Base-by-base conservation (phyloP, 2,797 vertebrate species). In the Hydrolagus colliei region DNA sequence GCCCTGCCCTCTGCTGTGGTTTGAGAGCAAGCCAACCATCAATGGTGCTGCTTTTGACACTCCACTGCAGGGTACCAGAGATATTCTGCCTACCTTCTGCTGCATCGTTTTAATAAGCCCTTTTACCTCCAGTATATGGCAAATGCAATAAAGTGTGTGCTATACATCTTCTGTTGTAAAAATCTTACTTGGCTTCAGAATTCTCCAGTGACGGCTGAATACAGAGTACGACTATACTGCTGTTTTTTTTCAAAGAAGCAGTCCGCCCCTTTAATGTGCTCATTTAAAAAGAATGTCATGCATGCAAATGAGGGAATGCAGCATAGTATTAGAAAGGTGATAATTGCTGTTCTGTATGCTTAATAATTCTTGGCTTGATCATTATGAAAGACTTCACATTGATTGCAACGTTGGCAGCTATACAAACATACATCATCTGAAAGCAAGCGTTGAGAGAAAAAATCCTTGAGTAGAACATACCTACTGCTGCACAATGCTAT, bases 1-100 rank as follows among this genome's bases (percentile, higher is more conserved):
- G 86, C 87, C 85, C 71, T 88, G 27, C 77, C 88, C 78, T 87
- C 80, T 88, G 22, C 85, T 87, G 80, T 72, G 35, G 59, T 62
- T 63, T 72, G 18, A 78, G 80, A 85, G 32, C 76, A 86, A 87
- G 61, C 87, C 71, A 86, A 73, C 79, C 63, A n/a, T 74, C 86
- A 86, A 85, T 86, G 72, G 14, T 88, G 85, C 76, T 86, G 9
- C 68, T 63, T 32, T 88, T 65, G 72, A 86, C 61, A 86, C 72
- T 84, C 87, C 82, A 85, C 73, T 78, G 73, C 87, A 87, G 62
- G 86, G 59, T 65, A 76, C 41, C 16, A 86, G 77, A 86, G 27
- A 67, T 84, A 63, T 35, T 84, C 41, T 41, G 32, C 71, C 79
- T 67, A 71, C 22, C 62, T 80, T 65, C 32, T 71, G 65, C 65